Conservation (phyloP, 2,888 invertebrate genomes). For the Troides helena region DNA sequence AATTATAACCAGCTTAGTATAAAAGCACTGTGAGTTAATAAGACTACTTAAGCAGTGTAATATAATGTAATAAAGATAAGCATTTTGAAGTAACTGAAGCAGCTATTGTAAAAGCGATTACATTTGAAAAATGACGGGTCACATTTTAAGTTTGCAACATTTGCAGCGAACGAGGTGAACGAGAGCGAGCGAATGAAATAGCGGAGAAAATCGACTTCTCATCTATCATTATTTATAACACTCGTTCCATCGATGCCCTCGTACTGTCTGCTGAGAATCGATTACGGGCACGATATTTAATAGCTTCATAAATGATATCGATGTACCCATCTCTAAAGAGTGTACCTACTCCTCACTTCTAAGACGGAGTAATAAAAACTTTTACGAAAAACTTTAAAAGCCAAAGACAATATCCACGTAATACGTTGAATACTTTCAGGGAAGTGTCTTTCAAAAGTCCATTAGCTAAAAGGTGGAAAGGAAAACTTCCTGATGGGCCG, state of each 20-base stretch:
- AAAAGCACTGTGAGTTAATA: too few relatives aligned
- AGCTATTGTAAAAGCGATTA: constrained; percentile 33
- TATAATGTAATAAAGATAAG: not conserved
- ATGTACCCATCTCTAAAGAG: constrained; percentile 3
- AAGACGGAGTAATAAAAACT: constrained; percentile 21
- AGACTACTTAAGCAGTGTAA: not conserved
- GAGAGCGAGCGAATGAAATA: constrained; percentile 9
- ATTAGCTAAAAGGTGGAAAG: constrained; percentile 30
- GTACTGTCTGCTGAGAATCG: constrained; percentile 36
- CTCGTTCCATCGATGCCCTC: constrained; percentile 32
- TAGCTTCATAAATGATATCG: constrained; percentile 28
- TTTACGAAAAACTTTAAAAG: constrained; percentile 26
- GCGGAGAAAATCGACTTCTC: constrained; percentile 29
- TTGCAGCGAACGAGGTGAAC: constrained; percentile 32
- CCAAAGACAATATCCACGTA: constrained; percentile 26
- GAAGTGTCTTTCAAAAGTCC: constrained; percentile 31
- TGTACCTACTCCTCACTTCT: not conserved
- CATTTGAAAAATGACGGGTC: constrained; percentile 43
- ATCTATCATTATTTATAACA: constrained; percentile 51
- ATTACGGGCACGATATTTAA: constrained; percentile 35
- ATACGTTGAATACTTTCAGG: constrained; percentile 26
- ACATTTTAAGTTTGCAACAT: constrained; percentile 51
- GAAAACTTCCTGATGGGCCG: constrained; percentile 29
- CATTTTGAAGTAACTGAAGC: constrained; percentile 3
- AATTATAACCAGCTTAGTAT: too few relatives aligned